phyloP scores from a whole-genome alignment of 1,140 invertebrate species.

The Musca domestica region DNA sequence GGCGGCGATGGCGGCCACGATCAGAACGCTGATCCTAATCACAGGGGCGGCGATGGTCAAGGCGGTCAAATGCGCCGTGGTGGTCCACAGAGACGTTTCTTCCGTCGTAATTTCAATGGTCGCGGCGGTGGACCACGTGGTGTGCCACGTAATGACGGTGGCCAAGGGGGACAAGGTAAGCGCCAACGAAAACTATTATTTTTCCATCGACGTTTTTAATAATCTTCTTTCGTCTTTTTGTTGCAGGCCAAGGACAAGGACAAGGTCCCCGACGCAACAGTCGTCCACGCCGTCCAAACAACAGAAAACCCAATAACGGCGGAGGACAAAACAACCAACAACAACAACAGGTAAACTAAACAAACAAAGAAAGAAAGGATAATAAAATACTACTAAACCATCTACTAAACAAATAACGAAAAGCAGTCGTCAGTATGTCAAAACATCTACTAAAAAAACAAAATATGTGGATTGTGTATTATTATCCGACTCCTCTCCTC shows the following conservation, averaged over 20 bases:
- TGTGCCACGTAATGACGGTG: slow-evolving; percentile 60
- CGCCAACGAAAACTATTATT: not conserved
- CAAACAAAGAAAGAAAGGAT: slow-evolving; percentile 25
- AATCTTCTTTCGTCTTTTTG: not conserved
- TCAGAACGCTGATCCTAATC: slow-evolving; percentile 48
- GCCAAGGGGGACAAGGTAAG: slow-evolving; percentile 17
- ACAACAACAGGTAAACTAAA: slow-evolving; percentile 49
- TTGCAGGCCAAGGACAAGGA: slow-evolving; percentile 25
- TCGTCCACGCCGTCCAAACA: slow-evolving; percentile 43
- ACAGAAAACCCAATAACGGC: slow-evolving; percentile 46
- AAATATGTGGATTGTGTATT: too few species aligned
- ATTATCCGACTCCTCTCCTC: too few species aligned
- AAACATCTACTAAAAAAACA: too few species aligned
- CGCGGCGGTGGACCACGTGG: slow-evolving; percentile 53
- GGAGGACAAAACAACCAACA: slow-evolving; percentile 46
- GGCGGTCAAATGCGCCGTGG: slow-evolving; percentile 55
- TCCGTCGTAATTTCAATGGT: slow-evolving; percentile 62
- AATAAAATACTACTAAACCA: slow-evolving; percentile 2
- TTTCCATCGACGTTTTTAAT: not conserved
- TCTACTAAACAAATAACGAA: slow-evolving; percentile 11
- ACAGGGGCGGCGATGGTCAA: slow-evolving; percentile 50
- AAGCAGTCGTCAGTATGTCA: not conserved
- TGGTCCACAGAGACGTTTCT: slow-evolving; percentile 63
- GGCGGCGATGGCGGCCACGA: slow-evolving; percentile 51
- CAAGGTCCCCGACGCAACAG: slow-evolving; percentile 28